phyloP scores from a whole-genome alignment of 1,140 invertebrate genomes.

The Meloidogyne floridensis region DNA sequence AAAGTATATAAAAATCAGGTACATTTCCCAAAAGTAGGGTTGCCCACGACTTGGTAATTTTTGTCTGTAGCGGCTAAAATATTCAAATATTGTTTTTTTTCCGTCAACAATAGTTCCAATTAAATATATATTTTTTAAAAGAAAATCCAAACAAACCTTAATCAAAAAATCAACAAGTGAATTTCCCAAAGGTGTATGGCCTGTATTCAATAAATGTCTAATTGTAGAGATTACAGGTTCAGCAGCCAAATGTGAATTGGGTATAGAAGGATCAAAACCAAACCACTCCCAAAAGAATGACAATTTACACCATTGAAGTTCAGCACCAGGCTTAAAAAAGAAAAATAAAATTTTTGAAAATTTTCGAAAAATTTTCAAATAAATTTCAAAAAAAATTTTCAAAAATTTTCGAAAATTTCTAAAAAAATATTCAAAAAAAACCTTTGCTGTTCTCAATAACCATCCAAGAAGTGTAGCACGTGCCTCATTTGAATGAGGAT shows the following conservation, averaged over 20 bases:
- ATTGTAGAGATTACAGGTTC: slow-evolving; percentile 41
- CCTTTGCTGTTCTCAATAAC: slow-evolving; percentile 37
- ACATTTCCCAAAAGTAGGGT: no score
- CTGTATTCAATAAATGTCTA: slow-evolving; percentile 1
- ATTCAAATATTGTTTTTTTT: no score
- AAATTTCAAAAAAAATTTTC: not conserved
- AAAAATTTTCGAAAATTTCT: not conserved
- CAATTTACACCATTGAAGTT: slow-evolving; percentile 41
- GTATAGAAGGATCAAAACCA: slow-evolving; percentile 35
- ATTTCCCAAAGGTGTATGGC: slow-evolving; percentile 22
- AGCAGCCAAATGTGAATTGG: not conserved
- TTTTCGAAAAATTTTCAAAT: not conserved
- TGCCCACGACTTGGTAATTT: no score
- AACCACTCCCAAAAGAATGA: slow-evolving; percentile 50
- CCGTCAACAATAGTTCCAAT: no score
- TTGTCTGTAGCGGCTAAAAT: no score
- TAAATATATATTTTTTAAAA: not conserved
- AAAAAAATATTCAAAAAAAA: not conserved
- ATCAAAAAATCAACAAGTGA: slow-evolving; percentile 39
- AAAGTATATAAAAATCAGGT: no score
- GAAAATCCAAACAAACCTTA: slow-evolving; percentile 8
- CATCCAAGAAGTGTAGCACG: slow-evolving; percentile 35
- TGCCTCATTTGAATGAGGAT: slow-evolving; percentile 28
- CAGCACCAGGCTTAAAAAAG: slow-evolving; percentile 27
- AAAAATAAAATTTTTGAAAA: slow-evolving; percentile 21